Base-by-base conservation (phyloP, 2,113 vertebrate species). In the Enhydra lutris region DNA sequence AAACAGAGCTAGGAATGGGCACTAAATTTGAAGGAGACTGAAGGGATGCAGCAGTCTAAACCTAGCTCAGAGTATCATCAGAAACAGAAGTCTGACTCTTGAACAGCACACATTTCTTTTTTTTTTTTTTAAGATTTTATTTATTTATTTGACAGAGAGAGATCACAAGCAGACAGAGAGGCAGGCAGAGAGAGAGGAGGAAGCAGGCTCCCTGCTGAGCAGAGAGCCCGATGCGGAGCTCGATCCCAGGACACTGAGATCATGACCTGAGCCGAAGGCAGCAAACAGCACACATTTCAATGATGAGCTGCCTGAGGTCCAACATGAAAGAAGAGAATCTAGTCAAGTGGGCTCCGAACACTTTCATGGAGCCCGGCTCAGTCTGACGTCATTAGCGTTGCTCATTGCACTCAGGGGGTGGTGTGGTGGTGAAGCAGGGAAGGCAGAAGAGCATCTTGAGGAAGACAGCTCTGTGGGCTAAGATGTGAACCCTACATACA, bases 331-430 rank as follows among this genome's bases (percentile, higher is more conserved):
- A 47, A 57, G 8, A 86, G 45, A n/a, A 24, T 50, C 6, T 20
- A 1, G 52, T 67, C 17, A 59, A 3, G 71, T 20, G 79, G 55
- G 42, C 69, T 88, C 59, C 76, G 36, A 86, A 61, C 7, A 17
- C 14, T 3, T 50, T 8, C 82, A 1, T 0, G 0, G 65, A 47
- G 31, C 13, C 63, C 1, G 0, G 10, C 18, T 17, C 9, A 29
- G 21, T 29, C 50, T 42, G 78, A n/a, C 9, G 3, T 18, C 29
- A 3, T 3, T 14, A 52, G 73, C 9, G 3, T 3, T 65, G 55
- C 55, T 39, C 5, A 7, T 2, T 1, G 0, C 59, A 23, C 45
- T 57, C 80, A 26, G 23, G n/a, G 1, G 26, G 39, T 21, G 2
- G 45, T 31, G 20, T 31, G 65, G 55, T 74, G 63, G 17, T n/a